Base-by-base conservation (phyloP, 2,113 vertebrate genomes). In the Rhodinocichla rosea region DNA sequence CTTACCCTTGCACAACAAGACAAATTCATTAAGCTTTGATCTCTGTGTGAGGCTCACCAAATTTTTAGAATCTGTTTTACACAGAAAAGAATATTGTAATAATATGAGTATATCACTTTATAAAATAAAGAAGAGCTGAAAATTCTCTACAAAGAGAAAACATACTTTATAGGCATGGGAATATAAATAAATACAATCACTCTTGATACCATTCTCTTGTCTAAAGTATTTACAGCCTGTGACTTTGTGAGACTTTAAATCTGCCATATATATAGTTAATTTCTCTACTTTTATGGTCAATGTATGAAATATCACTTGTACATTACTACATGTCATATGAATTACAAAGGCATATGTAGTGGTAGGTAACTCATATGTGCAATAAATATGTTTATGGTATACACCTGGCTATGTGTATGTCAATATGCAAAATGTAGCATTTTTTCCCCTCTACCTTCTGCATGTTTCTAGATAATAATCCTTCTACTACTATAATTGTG, bases 11-110 rank as follows among this genome's bases (percentile, higher is more conserved):
- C 63, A 90, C 67, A 97, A 17, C 0, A 90, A 88, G 35, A 97
- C 82, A 71, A 95, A 97, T 55, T 86, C 39, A 52, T 97, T 91
- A 64, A 85, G 44, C 44, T 95, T 96, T 81, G 95, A 97, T 68
- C 87, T 94, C 71, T 97, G 96, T 1, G 50, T 94, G 39, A 97
- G 93, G 42, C 53, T 74, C 92, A 97, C 96, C 24, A 97, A 14
- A 63, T 93, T 95, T 40, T 94, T 88, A 74, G 75, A 91, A 45
- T 82, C 84, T 92, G 90, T 87, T 94, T 92, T 57, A 62, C 7
- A 57, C 4, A 81, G 47, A 80, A 7, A 5, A 93, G 17, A 86
- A 74, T 60, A 77, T 49, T 78, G 35, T 56, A 68, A 68, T 44
- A 50, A 87, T 40, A 49, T 40, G 2, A 33, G 2, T 64, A 45